phyloP scores from a whole-genome alignment of 2,888 invertebrate genomes.

The Iphiclides podalirius region DNA sequence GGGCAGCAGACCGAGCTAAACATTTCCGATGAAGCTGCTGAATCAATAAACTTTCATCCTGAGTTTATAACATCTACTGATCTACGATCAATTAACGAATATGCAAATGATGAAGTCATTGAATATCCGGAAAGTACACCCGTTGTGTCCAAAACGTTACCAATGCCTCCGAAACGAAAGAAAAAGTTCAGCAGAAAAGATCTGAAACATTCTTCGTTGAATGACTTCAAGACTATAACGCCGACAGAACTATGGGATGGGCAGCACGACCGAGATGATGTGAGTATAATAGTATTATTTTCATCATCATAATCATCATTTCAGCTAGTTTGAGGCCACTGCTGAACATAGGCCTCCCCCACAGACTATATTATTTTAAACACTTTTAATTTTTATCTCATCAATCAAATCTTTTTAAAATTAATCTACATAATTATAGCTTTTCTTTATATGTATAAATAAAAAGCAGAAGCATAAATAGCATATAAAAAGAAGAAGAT shows the following conservation, averaged over 20 bases:
- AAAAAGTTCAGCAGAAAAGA: slow-evolving; percentile 55
- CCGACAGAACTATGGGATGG: slow-evolving; percentile 52
- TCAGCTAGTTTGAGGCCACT: too few species aligned
- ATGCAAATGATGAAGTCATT: slow-evolving; percentile 73
- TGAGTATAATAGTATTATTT: slow-evolving; percentile 51
- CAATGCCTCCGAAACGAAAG: slow-evolving; percentile 70
- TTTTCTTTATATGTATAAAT: too few species aligned
- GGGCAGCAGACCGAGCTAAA: slow-evolving; percentile 43
- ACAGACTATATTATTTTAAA: slow-evolving; percentile 3
- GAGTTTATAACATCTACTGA: slow-evolving; percentile 53
- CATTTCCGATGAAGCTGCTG: slow-evolving; percentile 45
- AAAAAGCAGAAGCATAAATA: too few species aligned
- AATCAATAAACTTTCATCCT: slow-evolving; percentile 28
- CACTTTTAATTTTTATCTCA: too few species aligned
- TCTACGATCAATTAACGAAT: slow-evolving; percentile 67
- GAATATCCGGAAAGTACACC: slow-evolving; percentile 76
- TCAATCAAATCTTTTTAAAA: too few species aligned
- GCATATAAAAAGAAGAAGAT: too few species aligned
- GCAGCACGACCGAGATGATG: slow-evolving; percentile 55
- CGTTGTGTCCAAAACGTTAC: slow-evolving; percentile 65
- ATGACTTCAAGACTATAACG: slow-evolving; percentile 53
- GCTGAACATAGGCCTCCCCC: too few species aligned
- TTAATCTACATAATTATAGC: too few species aligned
- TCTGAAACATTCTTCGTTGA: slow-evolving; percentile 57
- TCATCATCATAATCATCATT: too few species aligned